Conservation (phyloP, 2,797 vertebrate species). For the Onychomys leucogaster region DNA sequence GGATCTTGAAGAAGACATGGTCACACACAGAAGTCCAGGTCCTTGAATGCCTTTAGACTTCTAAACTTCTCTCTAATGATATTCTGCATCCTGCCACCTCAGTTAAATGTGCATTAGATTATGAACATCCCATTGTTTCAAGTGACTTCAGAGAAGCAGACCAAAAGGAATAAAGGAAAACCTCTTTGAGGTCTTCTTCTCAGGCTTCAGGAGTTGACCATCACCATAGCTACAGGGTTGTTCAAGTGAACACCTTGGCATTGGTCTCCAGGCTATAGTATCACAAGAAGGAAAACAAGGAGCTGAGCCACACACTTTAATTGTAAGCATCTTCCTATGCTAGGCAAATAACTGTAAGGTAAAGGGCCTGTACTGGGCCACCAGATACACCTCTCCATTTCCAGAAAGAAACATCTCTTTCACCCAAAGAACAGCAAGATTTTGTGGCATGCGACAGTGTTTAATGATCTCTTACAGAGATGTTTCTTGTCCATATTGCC, state of each 20-base stretch:
- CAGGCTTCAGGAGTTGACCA: neutral
- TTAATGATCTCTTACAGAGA: neutral
- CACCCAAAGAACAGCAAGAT: neutral
- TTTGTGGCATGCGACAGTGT: neutral
- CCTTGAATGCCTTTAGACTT: neutral
- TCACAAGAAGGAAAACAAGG: neutral
- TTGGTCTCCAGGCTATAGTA: neutral
- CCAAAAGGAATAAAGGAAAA: neutral
- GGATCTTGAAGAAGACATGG: neutral
- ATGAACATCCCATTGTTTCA: neutral
- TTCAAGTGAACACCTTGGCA: rapidly evolving
- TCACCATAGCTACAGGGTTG: neutral
- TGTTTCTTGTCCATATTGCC: neutral
- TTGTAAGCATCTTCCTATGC: neutral
- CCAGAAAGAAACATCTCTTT: neutral
- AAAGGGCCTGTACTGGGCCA: rapidly evolving
- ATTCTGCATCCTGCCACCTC: neutral
- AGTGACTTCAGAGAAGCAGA: neutral
- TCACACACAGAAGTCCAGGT: neutral
- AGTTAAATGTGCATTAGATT: neutral
- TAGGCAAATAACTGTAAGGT: neutral
- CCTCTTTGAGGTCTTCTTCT: neutral
- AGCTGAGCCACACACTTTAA: neutral
- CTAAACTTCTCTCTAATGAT: neutral
- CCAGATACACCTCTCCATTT: neutral